Evolutionary conservation across 37 sponge, comb jelly and placozoan species (phyloP), one percentile per base, ranked within the genome.

Genomic region (Hexactinellida sp.): DNA sequence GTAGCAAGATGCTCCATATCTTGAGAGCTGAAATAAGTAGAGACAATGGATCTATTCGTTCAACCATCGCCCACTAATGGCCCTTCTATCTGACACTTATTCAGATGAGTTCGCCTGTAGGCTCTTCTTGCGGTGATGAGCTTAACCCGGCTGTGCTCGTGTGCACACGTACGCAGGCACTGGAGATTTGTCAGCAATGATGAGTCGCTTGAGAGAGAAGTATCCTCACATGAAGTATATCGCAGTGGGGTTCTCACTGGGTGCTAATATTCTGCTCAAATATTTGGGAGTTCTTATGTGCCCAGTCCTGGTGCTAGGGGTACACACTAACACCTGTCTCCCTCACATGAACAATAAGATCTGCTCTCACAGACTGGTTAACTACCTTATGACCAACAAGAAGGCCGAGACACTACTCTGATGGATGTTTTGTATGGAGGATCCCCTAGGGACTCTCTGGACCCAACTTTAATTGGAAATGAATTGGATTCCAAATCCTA

Each of bases 251-350:
- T 87, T 91, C 82, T 93, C 93, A 38, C 71, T 97, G 83, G 99
- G 99, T 0, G 99, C 89, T 0, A 90, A 89, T 85, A 84, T 95
- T 28, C 47, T 93, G 25, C 28, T 93, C 19, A 86, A 91, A 47
- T 97, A 93, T 85, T 87, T 97, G 0, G 99, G 91, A 36, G 99
- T 95, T 97, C 38, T 25, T 91, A n/a, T 91, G 96, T 88, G 96
- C 94, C 10, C 63, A 86, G 28, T 93, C 96, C 0, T 39, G 88
- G 24, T 93, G 99, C 54, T 96, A 97, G 76, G 96, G 96, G 0
- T 97, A 97, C 38, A 92, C 55, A 87, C 90, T 16, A 51, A 21
- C 76, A 83, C 76, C 91, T 63, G 76, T n/a, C 21, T 63, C 30
- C 76, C 76, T 32, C 13, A 63, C 76, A n/a, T 10, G 25, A 63